A percentile compares a stretch with the other conserved stretches of the same genome.
Conservation (phyloP, 2,797 vertebrate genomes). For the Naso thynnoides region DNA sequence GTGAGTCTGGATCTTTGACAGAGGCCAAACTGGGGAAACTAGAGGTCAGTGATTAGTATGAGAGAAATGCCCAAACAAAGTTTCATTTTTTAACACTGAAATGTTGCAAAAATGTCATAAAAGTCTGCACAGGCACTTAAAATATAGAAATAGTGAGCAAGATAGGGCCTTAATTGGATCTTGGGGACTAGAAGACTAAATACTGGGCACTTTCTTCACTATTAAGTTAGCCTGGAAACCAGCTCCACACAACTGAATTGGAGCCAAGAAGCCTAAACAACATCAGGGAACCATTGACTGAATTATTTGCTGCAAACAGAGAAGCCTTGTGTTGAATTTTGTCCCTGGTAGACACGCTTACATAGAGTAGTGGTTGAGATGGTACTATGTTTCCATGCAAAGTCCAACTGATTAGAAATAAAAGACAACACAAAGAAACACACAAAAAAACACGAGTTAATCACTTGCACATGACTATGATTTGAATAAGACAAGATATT, state of each 20-base stretch:
- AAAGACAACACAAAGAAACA: conserved; percentile 7
- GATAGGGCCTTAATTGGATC: conserved; percentile 7
- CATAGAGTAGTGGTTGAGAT: background rate
- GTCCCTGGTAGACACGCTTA: background rate
- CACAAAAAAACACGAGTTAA: background rate
- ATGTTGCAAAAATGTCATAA: background rate
- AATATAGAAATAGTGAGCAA: background rate
- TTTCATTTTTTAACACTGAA: conserved; percentile 7
- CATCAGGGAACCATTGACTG: conserved; percentile 35
- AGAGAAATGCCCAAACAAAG: background rate
- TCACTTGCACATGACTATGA: background rate
- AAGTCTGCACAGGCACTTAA: conserved; percentile 4
- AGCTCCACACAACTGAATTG: conserved; percentile 10
- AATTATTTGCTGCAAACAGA: conserved; percentile 26
- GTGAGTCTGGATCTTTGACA: conserved; percentile 53
- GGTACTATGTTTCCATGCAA: background rate
- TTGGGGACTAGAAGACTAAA: conserved; percentile 9
- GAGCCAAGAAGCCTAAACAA: conserved; percentile 17
- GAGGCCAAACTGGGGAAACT: background rate
- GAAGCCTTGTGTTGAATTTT: conserved; percentile 26
- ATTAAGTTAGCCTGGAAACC: conserved; percentile 8
- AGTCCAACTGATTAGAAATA: background rate
- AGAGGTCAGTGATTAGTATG: background rate
- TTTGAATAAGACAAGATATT: background rate
- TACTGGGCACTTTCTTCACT: conserved; percentile 5